Evolutionary conservation across 2,888 invertebrate species (phyloP).

Genomic region (Mactromeris polynyma): DNA sequence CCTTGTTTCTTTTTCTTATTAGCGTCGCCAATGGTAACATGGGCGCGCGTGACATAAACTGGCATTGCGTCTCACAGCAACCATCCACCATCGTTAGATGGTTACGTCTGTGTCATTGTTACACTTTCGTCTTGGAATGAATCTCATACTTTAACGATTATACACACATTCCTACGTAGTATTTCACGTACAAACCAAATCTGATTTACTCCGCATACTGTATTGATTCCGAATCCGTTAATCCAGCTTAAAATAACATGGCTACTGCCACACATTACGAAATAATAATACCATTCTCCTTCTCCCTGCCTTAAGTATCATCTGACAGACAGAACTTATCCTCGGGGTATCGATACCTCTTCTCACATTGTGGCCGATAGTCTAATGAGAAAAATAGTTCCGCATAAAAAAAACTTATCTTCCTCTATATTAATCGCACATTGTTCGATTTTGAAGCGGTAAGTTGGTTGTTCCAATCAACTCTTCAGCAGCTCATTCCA

Average conservation of each 20-base stretch:
- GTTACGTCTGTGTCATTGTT: neutral
- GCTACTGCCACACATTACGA: slow-evolving; percentile 1
- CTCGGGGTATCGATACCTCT: neutral
- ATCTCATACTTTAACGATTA: neutral
- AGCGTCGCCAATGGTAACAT: slow-evolving; percentile 70
- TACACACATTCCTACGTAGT: neutral
- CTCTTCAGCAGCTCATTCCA: neutral
- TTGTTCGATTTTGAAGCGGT: neutral
- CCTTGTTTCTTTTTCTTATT: slow-evolving; percentile 43
- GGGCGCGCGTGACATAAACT: slow-evolving; percentile 74
- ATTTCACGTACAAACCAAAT: neutral
- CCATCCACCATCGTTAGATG: slow-evolving; percentile 37
- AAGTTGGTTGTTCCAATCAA: neutral
- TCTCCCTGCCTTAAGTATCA: neutral
- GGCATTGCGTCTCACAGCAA: slow-evolving; percentile 65
- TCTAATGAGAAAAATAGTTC: slow-evolving; percentile 6
- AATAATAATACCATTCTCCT: slow-evolving; percentile 3
- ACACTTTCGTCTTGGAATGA: neutral
- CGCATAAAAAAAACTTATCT: neutral
- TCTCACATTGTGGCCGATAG: neutral
- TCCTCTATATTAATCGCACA: neutral
- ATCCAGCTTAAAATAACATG: neutral
- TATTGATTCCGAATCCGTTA: slow-evolving; percentile 1
- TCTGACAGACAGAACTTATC: neutral
- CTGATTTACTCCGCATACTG: neutral